phyloP scores from a whole-genome alignment of 2,888 invertebrate genomes.

The Lepidonotus clava region DNA sequence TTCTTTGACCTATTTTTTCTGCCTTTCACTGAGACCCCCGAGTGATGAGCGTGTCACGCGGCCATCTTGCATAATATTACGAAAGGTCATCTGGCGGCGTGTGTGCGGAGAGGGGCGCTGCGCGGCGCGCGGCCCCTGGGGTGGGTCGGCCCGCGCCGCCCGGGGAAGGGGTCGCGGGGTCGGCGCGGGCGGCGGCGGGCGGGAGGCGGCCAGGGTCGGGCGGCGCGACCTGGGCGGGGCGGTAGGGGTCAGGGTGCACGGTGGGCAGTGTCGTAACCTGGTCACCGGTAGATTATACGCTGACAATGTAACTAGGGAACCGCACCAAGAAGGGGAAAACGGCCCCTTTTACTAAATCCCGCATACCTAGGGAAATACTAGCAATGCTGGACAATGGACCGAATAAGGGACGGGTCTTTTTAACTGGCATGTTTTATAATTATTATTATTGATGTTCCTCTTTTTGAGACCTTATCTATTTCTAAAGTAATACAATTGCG shows the following conservation, averaged over 20 bases:
- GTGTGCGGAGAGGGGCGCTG: neutral
- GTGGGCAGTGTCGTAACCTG: constrained; percentile 42
- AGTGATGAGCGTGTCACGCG: constrained; percentile 32
- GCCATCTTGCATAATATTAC: constrained; percentile 54
- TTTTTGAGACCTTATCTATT: no score
- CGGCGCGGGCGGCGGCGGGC: constrained; percentile 42
- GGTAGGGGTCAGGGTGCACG: constrained; percentile 18
- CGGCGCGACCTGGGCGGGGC: constrained; percentile 33
- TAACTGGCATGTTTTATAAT: no score
- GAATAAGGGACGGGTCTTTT: no score
- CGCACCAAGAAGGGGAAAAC: neutral
- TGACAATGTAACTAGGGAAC: constrained; percentile 43
- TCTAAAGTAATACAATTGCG: no score
- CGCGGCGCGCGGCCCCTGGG: neutral
- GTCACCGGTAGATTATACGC: constrained; percentile 52
- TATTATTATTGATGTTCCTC: no score
- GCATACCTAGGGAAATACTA: no score
- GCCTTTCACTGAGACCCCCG: neutral
- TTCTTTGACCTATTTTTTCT: neutral
- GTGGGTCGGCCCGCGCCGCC: neutral
- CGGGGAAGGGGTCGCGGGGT: constrained; percentile 10
- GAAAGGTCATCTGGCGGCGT: constrained; percentile 25
- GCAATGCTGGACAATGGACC: no score
- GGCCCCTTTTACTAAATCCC: neutral
- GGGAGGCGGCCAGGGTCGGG: constrained; percentile 35